Evolutionary conservation across 53 echinoderm and acorn worm genomes (phyloP).

Genomic region (Echinarachnius parma): DNA sequence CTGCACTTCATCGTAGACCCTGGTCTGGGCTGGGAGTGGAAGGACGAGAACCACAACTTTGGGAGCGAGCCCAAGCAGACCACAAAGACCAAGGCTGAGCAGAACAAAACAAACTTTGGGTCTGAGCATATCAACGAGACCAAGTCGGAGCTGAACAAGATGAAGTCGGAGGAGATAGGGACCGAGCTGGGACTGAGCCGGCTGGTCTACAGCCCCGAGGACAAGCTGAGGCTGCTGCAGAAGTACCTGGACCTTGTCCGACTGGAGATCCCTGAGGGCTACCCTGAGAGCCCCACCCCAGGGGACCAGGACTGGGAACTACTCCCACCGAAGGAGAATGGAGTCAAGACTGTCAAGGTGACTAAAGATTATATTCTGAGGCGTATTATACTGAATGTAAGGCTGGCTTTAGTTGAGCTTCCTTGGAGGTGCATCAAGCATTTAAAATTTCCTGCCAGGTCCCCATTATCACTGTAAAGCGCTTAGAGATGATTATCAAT

Average conservation of each 20-base stretch:
- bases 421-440: too few species aligned
- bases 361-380: too few species aligned
- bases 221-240: constrained; percentile 67
- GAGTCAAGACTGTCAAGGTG: constrained; percentile 37
- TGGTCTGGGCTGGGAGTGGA: constrained; percentile 78
- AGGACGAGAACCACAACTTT: constrained; percentile 66
- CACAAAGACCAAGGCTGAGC: constrained; percentile 3
- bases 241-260: constrained; percentile 70
- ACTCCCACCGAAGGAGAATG: constrained; percentile 43
- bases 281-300: background rate
- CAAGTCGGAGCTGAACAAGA: too few species aligned
- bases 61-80: background rate
- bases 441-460: too few species aligned
- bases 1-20: constrained; percentile 92
- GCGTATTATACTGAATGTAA: too few species aligned
- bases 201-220: constrained; percentile 35
- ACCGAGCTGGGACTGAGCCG: too few species aligned
- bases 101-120: too few species aligned
- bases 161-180: too few species aligned
- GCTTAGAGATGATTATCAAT: too few species aligned
- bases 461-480: too few species aligned
- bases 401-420: too few species aligned
- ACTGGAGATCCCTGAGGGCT: constrained; percentile 9
- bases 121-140: too few species aligned
- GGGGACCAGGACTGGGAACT: constrained; percentile 34